phyloP scores from a whole-genome alignment of 2,797 vertebrate species.

The Sylvia borin region DNA sequence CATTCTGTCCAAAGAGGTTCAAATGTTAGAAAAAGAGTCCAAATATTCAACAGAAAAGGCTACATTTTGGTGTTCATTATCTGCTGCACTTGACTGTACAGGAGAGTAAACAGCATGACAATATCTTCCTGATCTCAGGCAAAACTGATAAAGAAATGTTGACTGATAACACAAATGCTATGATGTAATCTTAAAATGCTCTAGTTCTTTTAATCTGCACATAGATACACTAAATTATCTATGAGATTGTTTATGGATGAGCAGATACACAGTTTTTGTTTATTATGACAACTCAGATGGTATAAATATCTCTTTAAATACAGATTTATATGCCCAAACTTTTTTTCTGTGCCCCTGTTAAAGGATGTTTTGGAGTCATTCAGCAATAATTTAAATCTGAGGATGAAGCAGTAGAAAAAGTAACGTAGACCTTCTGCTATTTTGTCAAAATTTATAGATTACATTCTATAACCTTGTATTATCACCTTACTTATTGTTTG shows the following conservation, averaged over 20 bases:
- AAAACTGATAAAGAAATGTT: neutral
- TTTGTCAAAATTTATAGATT: neutral
- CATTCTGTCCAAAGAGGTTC: neutral
- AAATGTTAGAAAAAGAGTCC: neutral
- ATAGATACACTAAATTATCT: neutral
- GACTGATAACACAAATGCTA: neutral
- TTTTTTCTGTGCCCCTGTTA: neutral
- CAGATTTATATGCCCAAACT: neutral
- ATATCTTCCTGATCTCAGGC: neutral
- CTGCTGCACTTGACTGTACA: neutral
- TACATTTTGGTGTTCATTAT: neutral
- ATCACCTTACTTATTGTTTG: neutral
- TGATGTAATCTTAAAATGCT: neutral
- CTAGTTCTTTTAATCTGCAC: neutral
- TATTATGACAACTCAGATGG: fast-evolving
- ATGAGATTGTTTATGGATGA: neutral
- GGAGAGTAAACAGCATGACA: neutral
- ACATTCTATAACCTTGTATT: too few species aligned
- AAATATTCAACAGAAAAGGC: neutral
- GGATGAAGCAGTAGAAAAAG: neutral
- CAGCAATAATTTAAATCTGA: neutral
- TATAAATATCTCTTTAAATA: neutral
- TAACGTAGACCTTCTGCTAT: neutral
- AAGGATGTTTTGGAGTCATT: neutral
- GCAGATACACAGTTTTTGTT: neutral